Conservation (phyloP, 2,888 invertebrate species). For the Thera obeliscata region DNA sequence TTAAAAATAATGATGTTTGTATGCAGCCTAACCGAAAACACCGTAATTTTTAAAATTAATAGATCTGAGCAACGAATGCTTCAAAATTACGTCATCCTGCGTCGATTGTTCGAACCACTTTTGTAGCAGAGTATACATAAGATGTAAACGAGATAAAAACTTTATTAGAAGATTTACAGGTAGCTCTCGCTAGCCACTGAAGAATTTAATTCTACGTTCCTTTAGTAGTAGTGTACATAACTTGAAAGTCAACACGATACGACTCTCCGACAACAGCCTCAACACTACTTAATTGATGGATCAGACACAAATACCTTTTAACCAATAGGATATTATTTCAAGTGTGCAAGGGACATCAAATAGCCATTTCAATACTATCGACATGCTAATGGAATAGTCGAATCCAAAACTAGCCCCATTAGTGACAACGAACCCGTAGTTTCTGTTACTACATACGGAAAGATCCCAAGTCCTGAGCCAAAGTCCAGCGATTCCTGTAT, state of each 20-base stretch:
- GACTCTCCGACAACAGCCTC: constrained; percentile 3
- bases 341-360: constrained; percentile 2
- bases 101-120: constrained; percentile 6
- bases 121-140: constrained; percentile 15
- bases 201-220: constrained; percentile 7
- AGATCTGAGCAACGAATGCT: not conserved
- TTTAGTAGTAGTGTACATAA: too few relatives aligned
- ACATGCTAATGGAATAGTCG: constrained; percentile 13
- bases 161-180: constrained; percentile 8
- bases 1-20: constrained; percentile 44
- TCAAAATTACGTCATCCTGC: constrained; percentile 9
- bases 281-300: not conserved
- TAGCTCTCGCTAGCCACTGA: not conserved
- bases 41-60: constrained; percentile 11
- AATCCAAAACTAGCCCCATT: constrained; percentile 16
- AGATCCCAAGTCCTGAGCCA: constrained; percentile 21
- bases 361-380: not conserved
- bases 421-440: constrained; percentile 18
- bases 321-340: not conserved
- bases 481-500: constrained; percentile 53
- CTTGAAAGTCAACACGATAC: constrained; percentile 1
- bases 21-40: constrained; percentile 19
- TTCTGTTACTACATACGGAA: constrained; percentile 14
- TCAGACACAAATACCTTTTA: not conserved
- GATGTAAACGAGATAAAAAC: constrained; percentile 9